phyloP scores from a whole-genome alignment of 2,797 vertebrate species.

The Ctenopoma multispine region DNA sequence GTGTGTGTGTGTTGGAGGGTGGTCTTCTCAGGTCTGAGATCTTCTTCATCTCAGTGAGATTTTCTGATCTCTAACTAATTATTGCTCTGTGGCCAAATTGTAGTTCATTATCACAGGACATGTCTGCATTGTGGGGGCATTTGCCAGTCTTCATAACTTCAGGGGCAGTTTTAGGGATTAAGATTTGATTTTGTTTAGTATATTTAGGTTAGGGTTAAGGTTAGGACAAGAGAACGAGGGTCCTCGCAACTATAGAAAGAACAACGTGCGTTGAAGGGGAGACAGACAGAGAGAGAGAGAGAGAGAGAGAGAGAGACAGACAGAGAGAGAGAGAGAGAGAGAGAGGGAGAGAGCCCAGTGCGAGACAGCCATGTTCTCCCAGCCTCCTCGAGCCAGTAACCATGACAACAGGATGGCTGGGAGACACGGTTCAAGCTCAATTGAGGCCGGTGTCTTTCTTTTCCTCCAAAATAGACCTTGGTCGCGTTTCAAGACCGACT shows the following conservation, averaged over 20 bases:
- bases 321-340: constrained; percentile 82
- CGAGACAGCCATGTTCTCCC: constrained; percentile 90
- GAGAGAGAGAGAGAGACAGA: constrained; percentile 80
- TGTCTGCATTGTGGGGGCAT: background rate
- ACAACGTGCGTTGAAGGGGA: constrained; percentile 11
- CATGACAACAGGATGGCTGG: constrained; percentile 98
- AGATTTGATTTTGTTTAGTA: background rate
- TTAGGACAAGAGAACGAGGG: background rate
- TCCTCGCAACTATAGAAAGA: background rate
- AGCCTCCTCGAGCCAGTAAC: constrained; percentile 94
- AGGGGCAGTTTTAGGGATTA: background rate
- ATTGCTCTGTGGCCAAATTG: background rate
- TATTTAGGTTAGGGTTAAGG: background rate
- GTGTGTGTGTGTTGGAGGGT: constrained; percentile 14
- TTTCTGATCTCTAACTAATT: background rate
- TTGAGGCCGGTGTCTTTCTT: constrained; percentile 88
- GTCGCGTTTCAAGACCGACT: constrained; percentile 79
- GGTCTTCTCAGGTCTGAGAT: background rate
- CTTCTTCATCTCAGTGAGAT: background rate
- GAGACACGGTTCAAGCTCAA: constrained; percentile 89
- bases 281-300: constrained; percentile 73
- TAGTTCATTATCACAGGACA: background rate
- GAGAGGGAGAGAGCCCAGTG: constrained; percentile 48
- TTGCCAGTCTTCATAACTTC: background rate
- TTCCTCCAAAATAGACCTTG: constrained; percentile 81